Conservation (phyloP, 2,113 vertebrate species). For the Callaeas wilsoni region DNA sequence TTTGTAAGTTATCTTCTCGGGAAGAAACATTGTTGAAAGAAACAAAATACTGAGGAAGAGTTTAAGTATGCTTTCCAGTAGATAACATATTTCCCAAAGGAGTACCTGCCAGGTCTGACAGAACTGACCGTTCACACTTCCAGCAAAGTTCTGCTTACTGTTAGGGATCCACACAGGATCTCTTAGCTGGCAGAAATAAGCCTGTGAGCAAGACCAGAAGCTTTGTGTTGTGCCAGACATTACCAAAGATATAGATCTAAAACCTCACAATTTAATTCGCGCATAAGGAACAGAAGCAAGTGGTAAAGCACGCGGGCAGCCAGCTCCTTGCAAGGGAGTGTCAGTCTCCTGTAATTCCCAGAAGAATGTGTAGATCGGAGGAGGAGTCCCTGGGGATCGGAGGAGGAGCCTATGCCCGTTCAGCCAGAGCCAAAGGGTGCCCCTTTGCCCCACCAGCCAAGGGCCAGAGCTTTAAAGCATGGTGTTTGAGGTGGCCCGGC, state of each 20-base stretch:
- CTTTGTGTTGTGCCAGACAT: neutral
- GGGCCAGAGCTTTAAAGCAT: neutral
- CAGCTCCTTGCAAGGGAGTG: neutral
- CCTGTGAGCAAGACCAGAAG: neutral
- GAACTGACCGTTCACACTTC: neutral
- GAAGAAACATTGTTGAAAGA: neutral
- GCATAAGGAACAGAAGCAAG: neutral
- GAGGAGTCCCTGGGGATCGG: neutral
- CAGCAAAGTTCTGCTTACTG: neutral
- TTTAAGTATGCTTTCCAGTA: neutral
- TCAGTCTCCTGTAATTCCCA: neutral
- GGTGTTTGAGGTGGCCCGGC: neutral
- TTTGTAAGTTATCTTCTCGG: neutral
- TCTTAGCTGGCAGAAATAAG: neutral
- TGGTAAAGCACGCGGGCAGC: rapidly evolving
- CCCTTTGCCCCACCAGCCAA: neutral
- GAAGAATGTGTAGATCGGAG: rapidly evolving
- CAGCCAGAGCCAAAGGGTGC: neutral
- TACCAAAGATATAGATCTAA: neutral
- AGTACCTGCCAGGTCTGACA: neutral
- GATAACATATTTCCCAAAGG: neutral
- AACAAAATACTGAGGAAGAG: neutral
- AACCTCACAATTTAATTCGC: neutral
- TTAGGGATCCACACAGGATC: neutral
- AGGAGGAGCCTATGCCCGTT: neutral